A percentile compares a stretch with the other conserved stretches of the same genome.
Evolutionary conservation across 2,797 vertebrate species (phyloP).

Genomic region (Spheniscus humboldti): DNA sequence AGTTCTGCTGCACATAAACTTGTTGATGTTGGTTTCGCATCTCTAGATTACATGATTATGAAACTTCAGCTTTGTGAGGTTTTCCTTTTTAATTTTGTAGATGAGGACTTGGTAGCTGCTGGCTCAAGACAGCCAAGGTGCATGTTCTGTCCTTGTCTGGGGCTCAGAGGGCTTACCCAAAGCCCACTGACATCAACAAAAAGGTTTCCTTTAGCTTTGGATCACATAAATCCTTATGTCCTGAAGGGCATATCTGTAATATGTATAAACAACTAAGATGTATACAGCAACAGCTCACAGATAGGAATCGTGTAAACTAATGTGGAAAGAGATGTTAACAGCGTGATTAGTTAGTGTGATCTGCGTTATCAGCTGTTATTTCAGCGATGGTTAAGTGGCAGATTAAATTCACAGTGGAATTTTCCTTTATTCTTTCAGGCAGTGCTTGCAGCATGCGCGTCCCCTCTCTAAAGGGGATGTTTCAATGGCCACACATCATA

Average conservation of each 20-base stretch:
- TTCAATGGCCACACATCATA: not conserved
- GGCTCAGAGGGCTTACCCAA: not conserved
- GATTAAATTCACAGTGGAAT: conserved; percentile 56
- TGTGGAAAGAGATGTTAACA: not conserved
- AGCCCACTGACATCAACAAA: not conserved
- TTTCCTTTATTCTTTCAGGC: conserved; percentile 55
- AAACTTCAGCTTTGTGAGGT: not conserved
- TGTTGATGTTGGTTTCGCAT: not conserved
- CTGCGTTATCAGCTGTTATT: conserved; percentile 29
- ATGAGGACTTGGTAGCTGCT: not conserved
- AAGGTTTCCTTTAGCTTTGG: not conserved
- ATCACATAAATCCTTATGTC: not conserved
- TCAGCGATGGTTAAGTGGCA: conserved; percentile 19
- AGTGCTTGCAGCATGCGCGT: not conserved
- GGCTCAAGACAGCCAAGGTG: not conserved
- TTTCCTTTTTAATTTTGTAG: not conserved
- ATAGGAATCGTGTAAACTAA: not conserved
- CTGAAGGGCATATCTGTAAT: not conserved
- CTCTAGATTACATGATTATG: not conserved
- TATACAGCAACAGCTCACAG: not conserved
- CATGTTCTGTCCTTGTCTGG: not conserved
- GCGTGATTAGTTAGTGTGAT: conserved; percentile 9
- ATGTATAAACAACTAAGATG: not conserved
- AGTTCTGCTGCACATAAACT: not conserved
- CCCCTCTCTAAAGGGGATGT: not conserved